These are phyloP conservation scores for Pogonocichla stellata DNA, from an alignment of 2,113 vertebrate species.

Conservation along the genomic window DNA sequence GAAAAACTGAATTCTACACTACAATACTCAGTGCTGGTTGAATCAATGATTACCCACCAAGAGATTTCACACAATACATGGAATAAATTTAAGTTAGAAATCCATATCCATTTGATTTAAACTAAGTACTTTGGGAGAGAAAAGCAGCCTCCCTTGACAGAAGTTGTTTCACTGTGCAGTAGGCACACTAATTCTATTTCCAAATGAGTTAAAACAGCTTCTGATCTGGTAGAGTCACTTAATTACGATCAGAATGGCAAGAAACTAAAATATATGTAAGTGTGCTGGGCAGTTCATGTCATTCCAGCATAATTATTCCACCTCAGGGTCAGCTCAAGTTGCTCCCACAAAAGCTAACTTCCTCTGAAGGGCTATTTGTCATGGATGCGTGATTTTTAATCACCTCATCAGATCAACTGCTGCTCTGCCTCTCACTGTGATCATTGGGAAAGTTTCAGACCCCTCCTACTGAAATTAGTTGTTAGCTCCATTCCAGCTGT, in stretches of 20 bases:
- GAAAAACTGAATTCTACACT: neutral
- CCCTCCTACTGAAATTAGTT: neutral
- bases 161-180: slow-evolving; percentile 45
- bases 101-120: neutral
- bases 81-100: neutral
- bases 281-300: neutral
- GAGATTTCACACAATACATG: neutral
- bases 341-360: slow-evolving; percentile 42
- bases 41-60: neutral
- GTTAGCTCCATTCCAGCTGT: neutral
- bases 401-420: slow-evolving; percentile 44
- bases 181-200: slow-evolving; percentile 52
- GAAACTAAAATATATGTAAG: slow-evolving; percentile 41
- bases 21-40: neutral
- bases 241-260: slow-evolving; percentile 39
- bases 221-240: slow-evolving; percentile 48
- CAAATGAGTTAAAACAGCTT: slow-evolving; percentile 52
- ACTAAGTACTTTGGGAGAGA: neutral
- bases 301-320: slow-evolving; percentile 42
- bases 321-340: slow-evolving; percentile 47
- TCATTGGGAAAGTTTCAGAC: neutral
- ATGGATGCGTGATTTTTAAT: slow-evolving; percentile 53
- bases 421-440: slow-evolving; percentile 15
- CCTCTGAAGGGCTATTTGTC: slow-evolving; percentile 58
- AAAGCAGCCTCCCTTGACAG: slow-evolving; percentile 4